phyloP scores from a whole-genome alignment of 2,113 vertebrate species.

The Xenopus borealis region DNA sequence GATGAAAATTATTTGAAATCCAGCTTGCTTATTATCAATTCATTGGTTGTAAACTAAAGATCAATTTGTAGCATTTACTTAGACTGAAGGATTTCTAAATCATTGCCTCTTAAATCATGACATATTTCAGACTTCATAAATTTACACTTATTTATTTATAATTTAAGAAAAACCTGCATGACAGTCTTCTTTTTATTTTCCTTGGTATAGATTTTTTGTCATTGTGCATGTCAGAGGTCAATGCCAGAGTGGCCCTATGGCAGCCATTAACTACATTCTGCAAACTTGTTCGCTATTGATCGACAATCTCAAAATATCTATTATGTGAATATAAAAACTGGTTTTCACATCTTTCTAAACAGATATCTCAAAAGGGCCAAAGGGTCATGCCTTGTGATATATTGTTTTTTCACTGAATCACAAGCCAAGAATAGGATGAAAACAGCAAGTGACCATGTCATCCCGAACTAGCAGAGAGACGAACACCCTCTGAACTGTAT shows the following conservation, averaged over 20 bases:
- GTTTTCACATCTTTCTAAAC: conserved; percentile 76
- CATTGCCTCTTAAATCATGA: conserved; percentile 41
- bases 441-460: conserved; percentile 33
- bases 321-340: conserved; percentile 78
- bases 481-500: neutral
- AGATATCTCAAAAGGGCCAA: conserved; percentile 94
- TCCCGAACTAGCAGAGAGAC: conserved; percentile 37
- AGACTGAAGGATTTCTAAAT: conserved; percentile 25
- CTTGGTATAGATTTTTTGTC: conserved; percentile 91
- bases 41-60: conserved; percentile 8
- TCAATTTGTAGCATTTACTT: conserved; percentile 30
- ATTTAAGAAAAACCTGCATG: conserved; percentile 60
- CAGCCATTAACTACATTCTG: conserved; percentile 85
- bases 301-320: conserved; percentile 84
- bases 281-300: conserved; percentile 85
- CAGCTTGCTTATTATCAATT: neutral
- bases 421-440: conserved; percentile 65
- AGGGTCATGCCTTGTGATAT: conserved; percentile 85
- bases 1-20: neutral
- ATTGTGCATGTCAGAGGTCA: conserved; percentile 90
- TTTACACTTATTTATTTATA: conserved; percentile 65
- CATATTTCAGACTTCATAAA: conserved; percentile 56
- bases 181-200: conserved; percentile 67
- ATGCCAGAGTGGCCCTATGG: conserved; percentile 81
- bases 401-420: conserved; percentile 85